Evolutionary conservation across 2,888 invertebrate genomes (phyloP).

Genomic region (Ochropleura plecta): DNA sequence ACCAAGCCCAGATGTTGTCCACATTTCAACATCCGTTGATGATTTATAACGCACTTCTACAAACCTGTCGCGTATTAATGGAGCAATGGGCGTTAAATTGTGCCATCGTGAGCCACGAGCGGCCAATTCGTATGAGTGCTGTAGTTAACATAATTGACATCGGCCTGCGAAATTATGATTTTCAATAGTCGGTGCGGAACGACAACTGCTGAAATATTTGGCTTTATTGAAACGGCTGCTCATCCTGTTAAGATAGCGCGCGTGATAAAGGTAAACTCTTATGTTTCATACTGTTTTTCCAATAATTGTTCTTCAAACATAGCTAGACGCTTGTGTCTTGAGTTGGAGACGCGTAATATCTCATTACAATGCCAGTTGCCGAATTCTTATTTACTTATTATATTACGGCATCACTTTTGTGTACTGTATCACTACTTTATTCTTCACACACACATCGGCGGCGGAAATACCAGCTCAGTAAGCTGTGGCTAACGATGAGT

Average conservation of each 20-base stretch:
- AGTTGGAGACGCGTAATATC: not conserved
- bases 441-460: slow-evolving; percentile 18
- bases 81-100: slow-evolving; percentile 41
- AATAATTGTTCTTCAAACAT: slow-evolving; percentile 1
- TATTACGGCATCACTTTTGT: slow-evolving; percentile 25
- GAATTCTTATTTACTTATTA: slow-evolving; percentile 28
- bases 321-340: not conserved
- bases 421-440: slow-evolving; percentile 19
- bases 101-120: slow-evolving; percentile 7
- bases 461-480: slow-evolving; percentile 48
- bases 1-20: slow-evolving; percentile 45
- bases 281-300: not conserved
- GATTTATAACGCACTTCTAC: slow-evolving; percentile 28
- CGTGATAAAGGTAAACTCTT: not conserved
- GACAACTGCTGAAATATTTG: slow-evolving; percentile 14
- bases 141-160: slow-evolving; percentile 46
- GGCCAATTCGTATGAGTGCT: slow-evolving; percentile 42
- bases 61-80: slow-evolving; percentile 27
- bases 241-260: slow-evolving; percentile 13
- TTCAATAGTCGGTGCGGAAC: slow-evolving; percentile 24
- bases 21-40: slow-evolving; percentile 43
- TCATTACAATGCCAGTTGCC: slow-evolving; percentile 8
- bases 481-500: slow-evolving; percentile 53
- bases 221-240: slow-evolving; percentile 12
- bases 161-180: slow-evolving; percentile 43